Evolutionary conservation across 1,140 invertebrate genomes (phyloP).

Genomic region (Phortica variegata): DNA sequence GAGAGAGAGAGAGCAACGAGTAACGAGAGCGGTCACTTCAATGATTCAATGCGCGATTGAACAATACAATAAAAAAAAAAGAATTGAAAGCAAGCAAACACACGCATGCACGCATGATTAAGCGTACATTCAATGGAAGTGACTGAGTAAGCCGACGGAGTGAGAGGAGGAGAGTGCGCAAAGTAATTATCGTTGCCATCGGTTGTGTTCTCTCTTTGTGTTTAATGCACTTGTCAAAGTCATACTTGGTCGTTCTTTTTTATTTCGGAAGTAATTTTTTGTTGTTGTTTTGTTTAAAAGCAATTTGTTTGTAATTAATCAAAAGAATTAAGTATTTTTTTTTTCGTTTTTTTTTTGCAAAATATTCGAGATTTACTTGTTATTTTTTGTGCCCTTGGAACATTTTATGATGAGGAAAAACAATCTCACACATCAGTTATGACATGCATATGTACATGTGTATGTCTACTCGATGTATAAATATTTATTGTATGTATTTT

Average conservation of each 20-base stretch:
- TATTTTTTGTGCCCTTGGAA: too few relatives aligned
- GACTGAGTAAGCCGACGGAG: not conserved
- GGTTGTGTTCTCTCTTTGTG: not conserved
- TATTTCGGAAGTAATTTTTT: not conserved
- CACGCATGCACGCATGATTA: not conserved
- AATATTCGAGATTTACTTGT: not conserved
- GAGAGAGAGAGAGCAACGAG: too few relatives aligned
- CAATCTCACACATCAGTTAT: not conserved
- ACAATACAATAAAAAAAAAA: not conserved
- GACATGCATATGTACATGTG: not conserved
- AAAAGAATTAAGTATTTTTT: not conserved
- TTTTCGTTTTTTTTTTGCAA: not conserved
- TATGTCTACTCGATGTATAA: not conserved
- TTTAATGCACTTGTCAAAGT: not conserved
- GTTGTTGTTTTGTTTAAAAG: not conserved
- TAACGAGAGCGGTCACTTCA: too few relatives aligned
- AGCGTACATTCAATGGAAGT: not conserved
- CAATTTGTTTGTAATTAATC: not conserved
- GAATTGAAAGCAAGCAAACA: not conserved
- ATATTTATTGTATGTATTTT: not conserved
- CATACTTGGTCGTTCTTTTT: not conserved
- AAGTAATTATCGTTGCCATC: too few relatives aligned
- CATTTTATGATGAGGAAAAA: too few relatives aligned
- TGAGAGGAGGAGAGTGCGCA: too few relatives aligned
- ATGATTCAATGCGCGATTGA: too few relatives aligned